Evolutionary conservation across 2,888 invertebrate genomes (phyloP), one percentile per base, ranked within the genome.

Genomic region (Drosophila differens): DNA sequence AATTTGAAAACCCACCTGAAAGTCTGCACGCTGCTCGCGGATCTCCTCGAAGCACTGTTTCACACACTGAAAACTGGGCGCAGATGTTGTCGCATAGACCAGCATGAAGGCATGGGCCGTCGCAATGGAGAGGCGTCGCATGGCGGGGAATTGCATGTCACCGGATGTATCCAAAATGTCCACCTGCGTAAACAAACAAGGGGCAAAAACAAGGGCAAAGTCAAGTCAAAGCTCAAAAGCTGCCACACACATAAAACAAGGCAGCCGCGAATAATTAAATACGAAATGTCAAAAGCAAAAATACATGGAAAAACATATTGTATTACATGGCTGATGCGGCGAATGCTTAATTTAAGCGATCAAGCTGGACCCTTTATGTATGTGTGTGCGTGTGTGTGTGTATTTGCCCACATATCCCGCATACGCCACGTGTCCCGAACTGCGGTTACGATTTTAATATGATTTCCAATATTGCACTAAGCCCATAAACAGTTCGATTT

Each of bases 141-240:
- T 98, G 68, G 97, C 98, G 12, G 98, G 98, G 93, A 98, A 98
- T 92, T 97, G 97, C 93, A 97, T 95, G 92, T 97, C 97, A 30
- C 97, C 97, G 81, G 96, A 96, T 35, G 97, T 97, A 93, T 97
- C 97, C 91, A 97, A 93, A 79, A 97, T 96, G 92, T 97, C 97
- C 83, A 97, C 95, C 94, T 95, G 92, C 61, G 28, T 25, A 35
- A 52, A 44, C 44, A 39, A 44, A 55, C 19, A 65, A 61, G 44
- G 16, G 10, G 41, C 19, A 67, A 37, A 51, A n/a, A 57, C 16
- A 47, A 4, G 16, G 16, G 3, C n/a, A 57, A 35, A 19, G 53
- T 58, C 32, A 54, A 55, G 33, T 67, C 12, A 47, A 63, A 33
- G 25, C 16, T 44, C 14, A 61, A 59, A 62, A 52, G 60, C 51